Base-by-base conservation (phyloP, 2,888 invertebrate genomes). In the Phorcus lineatus region DNA sequence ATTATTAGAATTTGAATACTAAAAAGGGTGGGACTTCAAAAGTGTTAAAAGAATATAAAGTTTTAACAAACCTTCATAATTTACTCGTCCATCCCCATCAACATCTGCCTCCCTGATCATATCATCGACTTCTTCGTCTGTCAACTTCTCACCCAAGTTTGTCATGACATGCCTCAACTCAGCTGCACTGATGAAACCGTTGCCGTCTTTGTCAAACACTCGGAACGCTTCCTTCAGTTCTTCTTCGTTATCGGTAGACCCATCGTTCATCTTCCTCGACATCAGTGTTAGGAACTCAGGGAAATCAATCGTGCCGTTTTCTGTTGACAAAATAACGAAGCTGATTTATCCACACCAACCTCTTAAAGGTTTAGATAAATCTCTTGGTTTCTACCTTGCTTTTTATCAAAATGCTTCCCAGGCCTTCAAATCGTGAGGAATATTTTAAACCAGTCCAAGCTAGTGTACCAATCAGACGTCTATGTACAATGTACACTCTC, bases 241-340 rank as follows among this genome's bases (percentile, higher is more conserved):
- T 94, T 99, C 99, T 95, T 99, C 99, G 95, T 99, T 99, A 89
- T 98, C 99, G 94, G 98, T 93, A 95, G 99, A 99, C 89, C 99
- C 99, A 95, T 99, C 99, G 95, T 99, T 99, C 99, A 99, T 99
- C 96, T 99, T 99, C 93, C 99, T 96, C 93, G 99, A 99, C 99
- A 99, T 99, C 99, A 99, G 99, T 94, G 99, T 99, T 93, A 99
- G 96, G 95, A 99, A 99, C 95, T 99, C 99, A 91, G 99, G 99
- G 95, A 99, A 99, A 95, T 99, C 99, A 95, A 99, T 99, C 94
- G 99, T 99, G 93, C 99, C 99, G 95, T 99, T 99, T 93, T 99
- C 98, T 99, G 52, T 40, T 57, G 70, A 40, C 0, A 19, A 13
- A n/a, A 79, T 53, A 19, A 7, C 19, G 24, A 9, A 28, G 16